Base-by-base conservation (phyloP, 1,140 invertebrate species). In the Atta colombica region DNA sequence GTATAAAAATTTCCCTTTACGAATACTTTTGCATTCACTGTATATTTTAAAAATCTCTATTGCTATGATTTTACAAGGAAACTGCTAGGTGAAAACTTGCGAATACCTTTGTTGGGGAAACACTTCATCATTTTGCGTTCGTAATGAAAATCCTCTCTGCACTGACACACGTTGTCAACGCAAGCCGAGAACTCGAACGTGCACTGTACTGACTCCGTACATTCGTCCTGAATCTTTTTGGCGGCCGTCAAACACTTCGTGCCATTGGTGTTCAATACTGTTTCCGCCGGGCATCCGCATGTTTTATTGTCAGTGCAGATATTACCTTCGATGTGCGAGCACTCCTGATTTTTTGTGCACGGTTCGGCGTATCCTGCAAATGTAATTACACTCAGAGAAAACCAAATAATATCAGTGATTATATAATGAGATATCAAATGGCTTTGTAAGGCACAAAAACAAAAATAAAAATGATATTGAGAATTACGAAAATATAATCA, bases 131-230 rank as follows among this genome's bases (percentile, higher is more conserved):
- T 2, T 5, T 31, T 45, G 1, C 12, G 1, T 7, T 89, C 90
- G 39, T 85, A 91, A 61, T 91, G 90, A 18, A 80, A 85, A 2
- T 10, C 5, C 0, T 35, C 6, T 0, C 8, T n/a, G 3, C 90
- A 91, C 0, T 45, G 49, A 14, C 90, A 91, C 14, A 1, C n/a
- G 0, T 51, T 21, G 7, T 89, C 58, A 2, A 78, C 18, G 18
- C 90, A 91, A 1, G 8, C 0, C 2, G 87, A 7, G 0, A 87
- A 4, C 0, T 10, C 1, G 1, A 88, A 91, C 0, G 58, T 85
- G 8, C 90, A 91, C 8, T 89, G 89, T 4, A 25, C 12, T 12
- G 69, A 16, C 4, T 91, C 90, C 0, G 1, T 16, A 35, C 90
- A 91, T 14, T 63, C 25, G 0, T 81, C 53, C 0, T 25, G 2